Base-by-base conservation (phyloP, 2,888 invertebrate species). In the Gibbula magus region DNA sequence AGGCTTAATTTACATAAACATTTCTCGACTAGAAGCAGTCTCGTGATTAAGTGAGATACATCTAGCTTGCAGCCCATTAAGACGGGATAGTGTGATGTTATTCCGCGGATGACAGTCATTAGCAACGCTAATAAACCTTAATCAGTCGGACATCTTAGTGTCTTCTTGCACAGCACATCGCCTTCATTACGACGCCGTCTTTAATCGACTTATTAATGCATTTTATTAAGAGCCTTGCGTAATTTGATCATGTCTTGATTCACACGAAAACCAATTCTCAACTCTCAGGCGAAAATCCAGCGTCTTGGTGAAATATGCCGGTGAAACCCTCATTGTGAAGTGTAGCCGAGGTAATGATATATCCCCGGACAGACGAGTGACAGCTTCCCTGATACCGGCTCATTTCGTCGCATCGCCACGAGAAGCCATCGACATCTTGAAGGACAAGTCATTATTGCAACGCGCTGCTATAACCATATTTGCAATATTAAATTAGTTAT, bases 401-500 rank as follows among this genome's bases (percentile, higher is more conserved):
- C 25, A 61, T 61, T 61, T 61, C 13, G 61, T 61, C 61, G 61
- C 61, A 61, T 61, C 61, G 61, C 25, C 61, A 61, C 29, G 61
- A 29, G 61, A 61, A 61, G 61, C 29, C 61, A 61, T 61, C 61
- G 29, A 29, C 25, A 13, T 61, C 29, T 61, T 61, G 61, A 61
- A 61, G 61, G 61, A 29, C 29, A 61, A 16, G 61, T 61, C 29
- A 61, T 61, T 61, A 61, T 29, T 29, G 29, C 61, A 29, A 29
- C 61, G 25, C 61, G 29, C 25, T 18, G 29, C 61, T 13, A 61
- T 61, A 61, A 61, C 61, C 29, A 61, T 61, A 61, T 61, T 61
- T 61, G 61, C 61, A 61, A 61, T 61, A 61, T 61, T 61, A 61
- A 61, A 61, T 61, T 61, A 61, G 61, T 61, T 61, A n/a, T 61